Conservation (phyloP, 2,797 vertebrate species). For the Ctenopoma kingsleyae region DNA sequence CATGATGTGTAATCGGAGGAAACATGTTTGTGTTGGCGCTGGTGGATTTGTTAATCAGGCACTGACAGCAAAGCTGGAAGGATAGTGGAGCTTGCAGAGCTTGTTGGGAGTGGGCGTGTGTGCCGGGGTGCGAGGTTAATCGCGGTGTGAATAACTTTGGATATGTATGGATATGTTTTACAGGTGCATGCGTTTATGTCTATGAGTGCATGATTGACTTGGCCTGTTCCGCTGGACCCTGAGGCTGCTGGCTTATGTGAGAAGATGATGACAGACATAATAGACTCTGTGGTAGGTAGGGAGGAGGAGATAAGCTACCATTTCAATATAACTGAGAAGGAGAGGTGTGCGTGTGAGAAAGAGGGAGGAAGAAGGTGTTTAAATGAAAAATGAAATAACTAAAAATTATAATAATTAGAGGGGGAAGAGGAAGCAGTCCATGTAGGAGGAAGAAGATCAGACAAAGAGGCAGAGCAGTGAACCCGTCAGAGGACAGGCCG, state of each 20-base stretch:
- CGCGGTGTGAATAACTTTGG: conserved; percentile 37
- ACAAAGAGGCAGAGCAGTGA: conserved; percentile 33
- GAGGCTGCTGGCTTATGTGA: conserved; percentile 56
- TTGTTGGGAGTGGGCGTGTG: conserved; percentile 11
- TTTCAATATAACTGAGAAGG: conserved; percentile 43
- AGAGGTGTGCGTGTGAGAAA: conserved; percentile 31
- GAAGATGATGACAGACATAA: conserved; percentile 71
- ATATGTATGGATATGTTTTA: conserved; percentile 49
- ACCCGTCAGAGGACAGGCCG: conserved; percentile 14
- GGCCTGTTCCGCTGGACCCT: conserved; percentile 46
- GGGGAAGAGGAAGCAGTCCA: not conserved
- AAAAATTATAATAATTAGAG: no score
- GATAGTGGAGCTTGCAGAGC: conserved; percentile 19
- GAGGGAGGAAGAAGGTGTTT: conserved; percentile 59
- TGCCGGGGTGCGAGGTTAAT: conserved; percentile 31
- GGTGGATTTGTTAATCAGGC: conserved; percentile 62
- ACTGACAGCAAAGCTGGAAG: conserved; percentile 61
- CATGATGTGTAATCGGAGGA: conserved; percentile 57
- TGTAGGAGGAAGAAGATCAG: conserved; percentile 30
- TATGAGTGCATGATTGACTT: conserved; percentile 59
- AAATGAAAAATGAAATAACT: conserved; percentile 67
- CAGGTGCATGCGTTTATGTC: conserved; percentile 55
- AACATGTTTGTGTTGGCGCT: conserved; percentile 70
- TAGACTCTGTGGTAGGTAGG: conserved; percentile 72
- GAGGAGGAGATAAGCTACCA: conserved; percentile 60